These are phyloP conservation scores for Zygothrica quintamaculata DNA, from an alignment of 2,888 invertebrate species.

Conservation along the genomic window DNA sequence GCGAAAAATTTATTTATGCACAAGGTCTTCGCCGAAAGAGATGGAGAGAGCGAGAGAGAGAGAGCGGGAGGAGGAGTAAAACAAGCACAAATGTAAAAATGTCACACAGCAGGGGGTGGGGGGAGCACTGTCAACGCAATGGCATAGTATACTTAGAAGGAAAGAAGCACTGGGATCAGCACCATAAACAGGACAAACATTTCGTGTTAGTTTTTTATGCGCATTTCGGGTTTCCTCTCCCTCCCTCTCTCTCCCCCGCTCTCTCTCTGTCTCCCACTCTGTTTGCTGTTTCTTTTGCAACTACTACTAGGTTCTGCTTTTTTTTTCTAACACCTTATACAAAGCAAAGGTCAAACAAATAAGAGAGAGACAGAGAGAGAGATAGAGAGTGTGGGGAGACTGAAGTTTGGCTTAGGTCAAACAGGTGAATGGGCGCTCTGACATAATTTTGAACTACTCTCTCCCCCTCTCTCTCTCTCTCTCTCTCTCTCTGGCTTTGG, in stretches of 20 bases:
- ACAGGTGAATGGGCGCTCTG: constrained; percentile 40
- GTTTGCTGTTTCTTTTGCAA: too few relatives aligned
- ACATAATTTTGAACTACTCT: constrained; percentile 54
- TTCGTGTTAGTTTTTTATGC: constrained; percentile 42
- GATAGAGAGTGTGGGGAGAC: constrained; percentile 4
- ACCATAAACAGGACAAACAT: constrained; percentile 25
- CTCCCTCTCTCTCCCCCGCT: too few relatives aligned
- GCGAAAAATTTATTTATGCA: constrained; percentile 66
- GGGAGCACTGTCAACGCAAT: constrained; percentile 40
- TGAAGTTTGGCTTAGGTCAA: constrained; percentile 35
- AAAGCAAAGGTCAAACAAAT: constrained; percentile 63
- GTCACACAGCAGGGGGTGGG: constrained; percentile 36
- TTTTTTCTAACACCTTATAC: constrained; percentile 47
- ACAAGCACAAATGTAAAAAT: constrained; percentile 24
- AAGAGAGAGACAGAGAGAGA: neutral
- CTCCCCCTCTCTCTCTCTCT: constrained; percentile 2
- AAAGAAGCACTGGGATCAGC: constrained; percentile 9
- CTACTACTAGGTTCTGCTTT: constrained; percentile 10
- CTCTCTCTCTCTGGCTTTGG: constrained; percentile 20
- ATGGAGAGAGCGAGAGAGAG: constrained; percentile 19
- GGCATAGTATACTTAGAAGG: constrained; percentile 10
- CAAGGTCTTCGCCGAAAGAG: constrained; percentile 30
- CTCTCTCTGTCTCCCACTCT: too few relatives aligned
- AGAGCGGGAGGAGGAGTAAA: constrained; percentile 1
- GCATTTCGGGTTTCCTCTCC: too few relatives aligned